Evolutionary conservation across 2,797 vertebrate genomes (phyloP), one percentile per base, ranked within the genome.

Genomic region (Coregonus ussuriensis): DNA sequence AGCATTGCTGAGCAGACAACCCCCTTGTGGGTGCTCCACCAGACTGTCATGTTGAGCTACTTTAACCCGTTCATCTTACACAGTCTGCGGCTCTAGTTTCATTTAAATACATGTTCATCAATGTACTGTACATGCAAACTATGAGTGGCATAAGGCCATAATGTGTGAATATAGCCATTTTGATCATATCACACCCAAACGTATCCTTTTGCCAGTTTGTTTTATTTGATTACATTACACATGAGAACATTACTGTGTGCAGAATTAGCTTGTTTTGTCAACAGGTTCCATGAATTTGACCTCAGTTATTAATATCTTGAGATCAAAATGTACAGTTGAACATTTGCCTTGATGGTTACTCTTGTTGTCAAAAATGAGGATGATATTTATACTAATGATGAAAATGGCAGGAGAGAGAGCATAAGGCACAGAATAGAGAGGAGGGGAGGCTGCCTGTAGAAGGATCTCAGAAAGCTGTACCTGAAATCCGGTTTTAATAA

Each of bases 1-100:
- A 84, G 90, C 86, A 87, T 85, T 85, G 85, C 88, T 89, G 89
- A 92, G 83, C 88, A 89, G 91, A 90, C 91, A 87, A 82, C 82
- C 84, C 84, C 84, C 90, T 91, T 91, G 89, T 85, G 86, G 88
- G 85, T 84, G 88, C 88, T 86, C 86, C 80, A 84, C 86, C 84
- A 77, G 78, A 82, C 73, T 6, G 52, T 54, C n/a, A 7, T 79
- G 81, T 81, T 71, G 82, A 79, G 68, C 83, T 83, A 81, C 84
- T 82, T 86, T 70, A 74, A 74, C 73, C 71, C 83, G 85, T 63
- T 77, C 37, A 54, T 86, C 81, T 83, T 73, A 71, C 54, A 80
- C 76, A 79, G 81, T 84, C 75, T 79, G 82, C 74, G 76, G 68
- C 83, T 80, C 74, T 74, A 77, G 71, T 77, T 87, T 83, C 41